Evolutionary conservation across 37 sponge, comb jelly and placozoan genomes (phyloP).

Genomic region (Corticium candelabrum): DNA sequence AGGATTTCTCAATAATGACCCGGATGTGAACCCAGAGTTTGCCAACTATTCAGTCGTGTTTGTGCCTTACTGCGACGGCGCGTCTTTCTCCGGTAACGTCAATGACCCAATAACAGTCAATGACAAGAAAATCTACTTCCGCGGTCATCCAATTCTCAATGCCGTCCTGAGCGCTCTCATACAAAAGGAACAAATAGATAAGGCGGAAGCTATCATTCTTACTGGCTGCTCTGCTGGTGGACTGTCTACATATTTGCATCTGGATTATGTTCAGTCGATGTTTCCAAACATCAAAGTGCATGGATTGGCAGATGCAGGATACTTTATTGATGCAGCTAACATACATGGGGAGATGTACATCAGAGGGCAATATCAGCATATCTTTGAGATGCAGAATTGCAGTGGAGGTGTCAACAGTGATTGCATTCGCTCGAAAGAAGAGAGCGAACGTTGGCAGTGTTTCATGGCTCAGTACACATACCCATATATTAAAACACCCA

Average conservation of each 20-base stretch:
- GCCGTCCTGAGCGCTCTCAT: slow-evolving; percentile 18
- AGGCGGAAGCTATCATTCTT: slow-evolving; percentile 48
- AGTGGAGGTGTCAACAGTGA: slow-evolving; percentile 47
- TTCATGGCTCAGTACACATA: slow-evolving; percentile 69
- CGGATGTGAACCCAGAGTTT: slow-evolving; percentile 48
- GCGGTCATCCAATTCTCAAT: slow-evolving; percentile 19
- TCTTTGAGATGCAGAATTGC: slow-evolving; percentile 46
- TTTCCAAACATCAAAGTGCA: slow-evolving; percentile 23
- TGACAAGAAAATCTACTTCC: slow-evolving; percentile 27
- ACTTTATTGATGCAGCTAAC: slow-evolving; percentile 22
- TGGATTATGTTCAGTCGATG: slow-evolving; percentile 25
- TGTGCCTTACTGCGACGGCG: slow-evolving; percentile 76
- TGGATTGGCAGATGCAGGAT: slow-evolving; percentile 79
- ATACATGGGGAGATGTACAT: slow-evolving; percentile 9
- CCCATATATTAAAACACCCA: slow-evolving; percentile 51
- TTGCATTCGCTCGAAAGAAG: slow-evolving; percentile 24
- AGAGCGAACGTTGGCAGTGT: slow-evolving; percentile 56
- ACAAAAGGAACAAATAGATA: slow-evolving; percentile 25
- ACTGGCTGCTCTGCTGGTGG: slow-evolving; percentile 91
- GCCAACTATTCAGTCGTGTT: slow-evolving; percentile 57
- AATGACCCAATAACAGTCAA: slow-evolving; percentile 12
- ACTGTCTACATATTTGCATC: slow-evolving; percentile 63
- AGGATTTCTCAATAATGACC: slow-evolving; percentile 49
- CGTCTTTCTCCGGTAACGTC: slow-evolving; percentile 53
- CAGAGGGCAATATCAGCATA: slow-evolving; percentile 9